phyloP scores from a whole-genome alignment of 2,113 vertebrate genomes.

The Seriola dumerili region DNA sequence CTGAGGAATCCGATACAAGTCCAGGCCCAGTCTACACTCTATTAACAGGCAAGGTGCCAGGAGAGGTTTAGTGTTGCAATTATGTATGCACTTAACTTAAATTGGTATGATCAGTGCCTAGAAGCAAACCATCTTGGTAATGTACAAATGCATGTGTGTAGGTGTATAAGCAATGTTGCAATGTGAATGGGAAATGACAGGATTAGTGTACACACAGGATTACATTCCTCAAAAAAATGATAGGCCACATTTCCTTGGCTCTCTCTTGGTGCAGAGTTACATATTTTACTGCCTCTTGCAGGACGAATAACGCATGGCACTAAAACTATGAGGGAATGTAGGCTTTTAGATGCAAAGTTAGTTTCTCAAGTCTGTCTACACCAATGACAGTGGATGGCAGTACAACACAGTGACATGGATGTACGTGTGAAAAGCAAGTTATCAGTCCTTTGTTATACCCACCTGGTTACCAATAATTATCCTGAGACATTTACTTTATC shows the following conservation, averaged over 20 bases:
- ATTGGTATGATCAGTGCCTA: not conserved
- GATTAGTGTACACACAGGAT: not conserved
- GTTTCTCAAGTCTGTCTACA: not conserved
- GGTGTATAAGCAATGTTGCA: not conserved
- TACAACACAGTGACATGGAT: constrained; percentile 19
- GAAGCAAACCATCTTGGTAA: not conserved
- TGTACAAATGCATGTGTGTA: not conserved
- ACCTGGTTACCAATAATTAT: not conserved
- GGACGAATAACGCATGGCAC: constrained; percentile 19
- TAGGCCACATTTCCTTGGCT: not conserved
- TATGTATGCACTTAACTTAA: not conserved
- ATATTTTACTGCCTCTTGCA: not conserved
- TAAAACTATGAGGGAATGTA: constrained; percentile 16
- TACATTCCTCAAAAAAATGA: too few relatives aligned
- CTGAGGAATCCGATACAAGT: not conserved
- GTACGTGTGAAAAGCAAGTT: not conserved
- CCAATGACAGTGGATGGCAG: constrained; percentile 17
- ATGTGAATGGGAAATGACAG: constrained; percentile 4
- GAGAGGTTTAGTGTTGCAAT: constrained; percentile 34
- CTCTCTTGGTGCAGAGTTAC: not conserved
- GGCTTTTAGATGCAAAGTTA: constrained; percentile 1
- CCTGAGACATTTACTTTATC: constrained; percentile 24
- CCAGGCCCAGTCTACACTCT: not conserved
- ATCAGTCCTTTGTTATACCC: constrained; percentile 9
- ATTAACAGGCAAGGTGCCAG: not conserved